These are phyloP conservation scores for Lanius ludovicianus DNA, from an alignment of 2,113 vertebrate genomes.

Conservation along the genomic window DNA sequence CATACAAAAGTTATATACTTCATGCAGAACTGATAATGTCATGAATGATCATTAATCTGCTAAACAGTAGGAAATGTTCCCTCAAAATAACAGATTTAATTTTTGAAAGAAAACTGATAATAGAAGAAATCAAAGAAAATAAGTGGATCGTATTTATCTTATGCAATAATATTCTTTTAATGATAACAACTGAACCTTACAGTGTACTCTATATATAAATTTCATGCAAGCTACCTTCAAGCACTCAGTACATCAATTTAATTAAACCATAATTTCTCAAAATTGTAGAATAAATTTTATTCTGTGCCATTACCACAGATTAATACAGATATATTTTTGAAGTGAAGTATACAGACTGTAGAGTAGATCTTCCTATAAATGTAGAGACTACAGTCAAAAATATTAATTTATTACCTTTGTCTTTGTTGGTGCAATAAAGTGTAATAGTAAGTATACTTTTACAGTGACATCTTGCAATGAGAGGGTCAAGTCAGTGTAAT, in stretches of 20 bases:
- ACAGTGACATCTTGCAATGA: constrained; percentile 14
- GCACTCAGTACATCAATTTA: constrained; percentile 37
- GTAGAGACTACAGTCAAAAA: background rate
- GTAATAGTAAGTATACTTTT: constrained; percentile 24
- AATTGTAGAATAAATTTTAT: constrained; percentile 20
- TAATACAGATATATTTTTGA: background rate
- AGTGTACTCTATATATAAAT: background rate
- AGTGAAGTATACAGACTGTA: background rate
- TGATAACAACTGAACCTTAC: background rate
- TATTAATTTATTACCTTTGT: constrained; percentile 30
- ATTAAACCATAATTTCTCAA: constrained; percentile 43
- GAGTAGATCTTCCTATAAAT: background rate
- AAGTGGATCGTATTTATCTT: background rate
- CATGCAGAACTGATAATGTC: background rate
- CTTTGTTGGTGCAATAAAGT: constrained; percentile 24
- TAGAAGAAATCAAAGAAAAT: constrained; percentile 11
- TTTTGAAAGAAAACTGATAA: background rate
- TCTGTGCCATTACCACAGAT: background rate
- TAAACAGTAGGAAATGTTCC: background rate
- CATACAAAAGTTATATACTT: background rate
- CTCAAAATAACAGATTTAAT: background rate
- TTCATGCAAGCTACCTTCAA: constrained; percentile 22
- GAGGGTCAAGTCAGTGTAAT: constrained; percentile 33
- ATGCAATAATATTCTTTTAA: background rate
- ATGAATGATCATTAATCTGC: background rate